These are phyloP conservation scores for Tricholaema leucomelas DNA, from an alignment of 2,113 vertebrate genomes.

Conservation along the genomic window DNA sequence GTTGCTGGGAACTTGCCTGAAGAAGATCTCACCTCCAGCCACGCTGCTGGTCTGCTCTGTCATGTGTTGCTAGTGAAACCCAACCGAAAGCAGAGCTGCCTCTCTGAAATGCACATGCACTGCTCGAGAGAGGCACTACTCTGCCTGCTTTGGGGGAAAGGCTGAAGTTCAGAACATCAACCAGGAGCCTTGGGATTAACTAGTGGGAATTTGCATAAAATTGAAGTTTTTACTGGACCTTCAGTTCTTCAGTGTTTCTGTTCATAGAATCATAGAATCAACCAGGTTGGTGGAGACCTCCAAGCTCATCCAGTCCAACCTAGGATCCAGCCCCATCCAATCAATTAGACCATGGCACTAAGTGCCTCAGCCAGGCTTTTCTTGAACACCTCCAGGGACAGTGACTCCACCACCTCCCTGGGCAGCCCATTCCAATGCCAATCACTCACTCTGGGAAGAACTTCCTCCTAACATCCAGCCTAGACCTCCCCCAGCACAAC, in stretches of 20 bases:
- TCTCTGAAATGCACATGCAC: background rate
- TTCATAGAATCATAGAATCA: too few species aligned
- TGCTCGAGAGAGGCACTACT: accelerated
- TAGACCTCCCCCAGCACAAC: too few species aligned
- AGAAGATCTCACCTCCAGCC: background rate
- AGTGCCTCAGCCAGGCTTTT: too few species aligned
- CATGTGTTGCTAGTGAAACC: background rate
- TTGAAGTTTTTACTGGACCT: background rate
- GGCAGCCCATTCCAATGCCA: too few species aligned
- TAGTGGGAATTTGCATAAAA: background rate
- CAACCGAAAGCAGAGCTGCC: background rate
- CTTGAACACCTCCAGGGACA: too few species aligned
- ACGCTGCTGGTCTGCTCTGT: background rate
- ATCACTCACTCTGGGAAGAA: too few species aligned
- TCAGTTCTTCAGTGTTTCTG: background rate
- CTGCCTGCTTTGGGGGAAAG: background rate
- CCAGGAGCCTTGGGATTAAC: background rate
- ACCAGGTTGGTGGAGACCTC: too few species aligned
- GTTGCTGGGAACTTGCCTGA: background rate
- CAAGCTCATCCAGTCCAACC: too few species aligned
- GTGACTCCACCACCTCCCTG: too few species aligned
- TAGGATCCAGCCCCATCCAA: too few species aligned
- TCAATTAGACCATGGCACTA: too few species aligned
- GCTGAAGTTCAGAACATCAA: background rate
- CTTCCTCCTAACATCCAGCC: too few species aligned